phyloP scores from a whole-genome alignment of 2,797 vertebrate species.

The Macrochelys suwanniensis region DNA sequence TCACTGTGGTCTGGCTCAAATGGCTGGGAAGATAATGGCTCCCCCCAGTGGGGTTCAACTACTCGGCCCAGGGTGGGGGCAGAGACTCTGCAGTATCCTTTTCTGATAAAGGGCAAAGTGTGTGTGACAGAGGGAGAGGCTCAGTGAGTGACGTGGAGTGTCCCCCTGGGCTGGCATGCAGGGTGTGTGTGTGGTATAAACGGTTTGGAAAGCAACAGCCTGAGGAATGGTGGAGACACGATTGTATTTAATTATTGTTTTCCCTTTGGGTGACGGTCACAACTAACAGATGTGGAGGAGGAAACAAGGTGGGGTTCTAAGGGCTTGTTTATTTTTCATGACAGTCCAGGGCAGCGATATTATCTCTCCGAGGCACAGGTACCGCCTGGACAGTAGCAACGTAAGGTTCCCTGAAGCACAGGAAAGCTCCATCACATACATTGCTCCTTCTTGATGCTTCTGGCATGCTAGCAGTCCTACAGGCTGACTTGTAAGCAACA shows the following conservation, averaged over 20 bases:
- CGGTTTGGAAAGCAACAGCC: neutral
- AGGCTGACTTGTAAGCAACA: neutral
- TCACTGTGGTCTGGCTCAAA: fast-evolving
- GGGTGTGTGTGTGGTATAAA: neutral
- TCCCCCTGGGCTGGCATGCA: neutral
- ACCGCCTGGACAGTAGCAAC: neutral
- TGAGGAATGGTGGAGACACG: neutral
- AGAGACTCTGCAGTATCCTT: neutral
- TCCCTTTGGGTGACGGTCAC: fast-evolving
- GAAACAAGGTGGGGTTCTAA: neutral
- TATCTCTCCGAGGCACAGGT: neutral
- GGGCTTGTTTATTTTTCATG: neutral
- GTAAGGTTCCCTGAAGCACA: neutral
- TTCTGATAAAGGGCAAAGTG: neutral
- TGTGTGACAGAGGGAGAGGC: fast-evolving
- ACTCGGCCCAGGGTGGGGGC: no score
- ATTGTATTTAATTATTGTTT: neutral
- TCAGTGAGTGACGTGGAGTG: fast-evolving
- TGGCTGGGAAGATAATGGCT: neutral
- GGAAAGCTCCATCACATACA: neutral
- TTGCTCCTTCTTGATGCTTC: neutral
- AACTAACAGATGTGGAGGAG: neutral
- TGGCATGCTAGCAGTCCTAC: neutral
- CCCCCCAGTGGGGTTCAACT: fast-evolving
- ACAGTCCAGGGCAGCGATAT: neutral